Evolutionary conservation across 2,888 invertebrate species (phyloP), one percentile per base, ranked within the genome.

Genomic region (Zele albiditarsus): DNA sequence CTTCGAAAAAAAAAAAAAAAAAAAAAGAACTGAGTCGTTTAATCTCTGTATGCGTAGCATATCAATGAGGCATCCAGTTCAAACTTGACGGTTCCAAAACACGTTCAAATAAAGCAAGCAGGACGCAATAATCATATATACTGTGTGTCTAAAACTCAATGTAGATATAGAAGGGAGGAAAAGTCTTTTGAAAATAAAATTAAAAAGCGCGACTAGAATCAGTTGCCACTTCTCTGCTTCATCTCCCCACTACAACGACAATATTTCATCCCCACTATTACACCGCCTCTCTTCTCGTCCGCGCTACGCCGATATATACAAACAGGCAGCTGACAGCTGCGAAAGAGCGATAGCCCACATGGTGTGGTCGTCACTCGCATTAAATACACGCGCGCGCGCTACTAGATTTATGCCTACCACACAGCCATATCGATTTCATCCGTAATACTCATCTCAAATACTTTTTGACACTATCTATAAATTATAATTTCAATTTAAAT

Each of bases 261-360:
- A 8, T 12, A 38, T 12, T 12, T 38, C 38, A 8, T 12, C 38
- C 38, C 38, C 38, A 38, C 38, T 12, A 38, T 2, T 38, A 2
- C 46, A 46, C 16, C 3, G 4, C 46, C 3, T 46, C 46, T 25
- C 16, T 23, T 42, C 23, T 25, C 42, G 42, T 68, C 20, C 27
- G 20, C 20, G 16, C 16, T 60, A 60, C 25, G 27, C 27, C 10
- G 14, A 14, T 20, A 71, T 46, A 10, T 46, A 46, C 25, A 60
- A 57, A 72, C 49, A 60, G 63, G 57, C 72, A 82, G 83, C 82
- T 83, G 85, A 85, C 86, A 87, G 86, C 87, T 87, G 86, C 80
- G 83, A 78, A 82, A 78, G 69, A 77, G 78, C 83, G 82, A 85
- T 83, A 85, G 84, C 81, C 86, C 87, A 87, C 86, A 87, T 87